Evolutionary conservation across 2,888 invertebrate genomes (phyloP).

Genomic region (Meteorus cinctellus): DNA sequence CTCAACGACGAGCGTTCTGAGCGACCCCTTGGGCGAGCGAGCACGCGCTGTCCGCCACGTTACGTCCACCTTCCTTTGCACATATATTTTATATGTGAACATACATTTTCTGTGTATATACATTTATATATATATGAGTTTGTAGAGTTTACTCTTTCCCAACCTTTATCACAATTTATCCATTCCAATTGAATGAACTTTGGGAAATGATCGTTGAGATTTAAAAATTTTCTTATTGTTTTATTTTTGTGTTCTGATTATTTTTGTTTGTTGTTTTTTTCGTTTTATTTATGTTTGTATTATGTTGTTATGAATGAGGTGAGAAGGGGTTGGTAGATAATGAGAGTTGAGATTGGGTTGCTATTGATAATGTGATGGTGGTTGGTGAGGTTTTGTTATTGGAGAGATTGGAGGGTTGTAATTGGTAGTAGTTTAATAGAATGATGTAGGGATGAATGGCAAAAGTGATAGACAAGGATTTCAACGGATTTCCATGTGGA

Average conservation of each 20-base stretch:
- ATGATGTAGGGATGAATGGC: no score
- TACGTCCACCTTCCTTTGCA: constrained; percentile 59
- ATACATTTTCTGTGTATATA: constrained; percentile 2
- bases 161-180: constrained; percentile 21
- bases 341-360: no score
- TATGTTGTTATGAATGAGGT: no score
- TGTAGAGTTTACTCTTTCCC: constrained; percentile 25
- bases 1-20: constrained; percentile 58
- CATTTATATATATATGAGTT: constrained; percentile 22
- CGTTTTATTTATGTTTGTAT: background rate
- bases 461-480: no score
- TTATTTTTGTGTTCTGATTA: background rate
- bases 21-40: constrained; percentile 63
- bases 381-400: no score
- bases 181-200: constrained; percentile 32
- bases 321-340: no score
- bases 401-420: no score
- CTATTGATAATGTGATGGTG: no score
- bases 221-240: background rate
- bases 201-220: constrained; percentile 5
- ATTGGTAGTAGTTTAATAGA: no score
- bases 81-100: constrained; percentile 42
- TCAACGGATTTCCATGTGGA: no score
- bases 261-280: background rate
- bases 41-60: constrained; percentile 67